Evolutionary conservation across 1,140 invertebrate genomes (phyloP).

Genomic region (Hyposmocoma kahamanoa): DNA sequence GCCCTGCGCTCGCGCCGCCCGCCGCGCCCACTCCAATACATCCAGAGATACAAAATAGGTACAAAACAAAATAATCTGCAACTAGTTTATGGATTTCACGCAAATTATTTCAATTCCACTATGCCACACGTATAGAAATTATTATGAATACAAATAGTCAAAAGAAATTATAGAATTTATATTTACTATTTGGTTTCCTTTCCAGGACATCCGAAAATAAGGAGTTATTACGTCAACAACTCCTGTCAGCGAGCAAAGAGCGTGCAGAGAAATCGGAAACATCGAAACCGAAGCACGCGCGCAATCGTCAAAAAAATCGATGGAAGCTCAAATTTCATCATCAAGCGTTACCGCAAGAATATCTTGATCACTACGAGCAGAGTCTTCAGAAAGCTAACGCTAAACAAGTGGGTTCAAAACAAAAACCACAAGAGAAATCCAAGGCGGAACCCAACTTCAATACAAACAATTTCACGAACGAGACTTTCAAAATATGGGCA

Average conservation of each 20-base stretch:
- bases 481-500: slow-evolving; percentile 82
- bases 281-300: slow-evolving; percentile 39
- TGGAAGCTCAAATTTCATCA: slow-evolving; percentile 89
- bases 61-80: too few relatives aligned
- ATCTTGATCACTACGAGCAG: slow-evolving; percentile 85
- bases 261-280: slow-evolving; percentile 37
- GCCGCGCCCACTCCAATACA: slow-evolving; percentile 11
- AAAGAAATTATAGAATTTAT: too few relatives aligned
- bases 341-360: slow-evolving; percentile 85
- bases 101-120: too few relatives aligned
- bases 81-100: too few relatives aligned
- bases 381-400: slow-evolving; percentile 73
- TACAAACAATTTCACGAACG: slow-evolving; percentile 62
- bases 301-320: slow-evolving; percentile 78
- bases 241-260: slow-evolving; percentile 53
- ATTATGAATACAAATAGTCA: too few relatives aligned
- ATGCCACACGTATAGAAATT: too few relatives aligned
- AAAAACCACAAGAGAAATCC: slow-evolving; percentile 46
- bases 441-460: slow-evolving; percentile 45
- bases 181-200: slow-evolving; percentile 19
- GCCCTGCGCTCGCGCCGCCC: slow-evolving; percentile 34
- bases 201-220: slow-evolving; percentile 59
- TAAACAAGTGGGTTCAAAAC: slow-evolving; percentile 27
- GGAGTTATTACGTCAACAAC: slow-evolving; percentile 53
- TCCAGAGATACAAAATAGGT: slow-evolving; percentile 9